Base-by-base conservation (phyloP, 2,888 invertebrate species). In the Corbicula japonica region DNA sequence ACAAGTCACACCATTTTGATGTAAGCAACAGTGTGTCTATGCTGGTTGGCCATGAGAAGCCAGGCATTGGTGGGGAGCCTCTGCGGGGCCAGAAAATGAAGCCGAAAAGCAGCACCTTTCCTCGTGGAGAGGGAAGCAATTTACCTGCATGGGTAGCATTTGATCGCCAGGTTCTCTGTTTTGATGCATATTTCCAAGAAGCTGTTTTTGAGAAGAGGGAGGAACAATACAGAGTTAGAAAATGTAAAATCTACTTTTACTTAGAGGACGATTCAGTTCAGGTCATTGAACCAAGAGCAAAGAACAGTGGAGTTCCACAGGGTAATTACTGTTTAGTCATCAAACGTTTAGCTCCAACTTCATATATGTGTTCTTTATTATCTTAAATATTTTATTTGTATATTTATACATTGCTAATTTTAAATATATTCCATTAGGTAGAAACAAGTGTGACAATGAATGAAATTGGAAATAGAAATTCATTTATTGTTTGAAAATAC, bases 191-290 rank as follows among this genome's bases (percentile, higher is more conserved):
- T 91, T 97, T 96, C 91, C 96, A 96, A 80, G 96, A 97, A 94
- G 96, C 96, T 0, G 94, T 97, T 0, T 96, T 96, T 82, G 97
- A 97, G 93, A 95, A 96, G 91, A 94, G 95, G 60, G 94, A 94
- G 1, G 95, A 96, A 2, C 95, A 96, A 35, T 96, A 95, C 88
- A 95, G 96, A 88, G 94, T 98, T 70, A 95, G 97, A 28, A 95
- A 96, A 88, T 97, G 97, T 3, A 96, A 96, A 86, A 96, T 98
- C 70, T 96, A 96, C 85, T 98, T 97, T 91, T 98, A 96, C 89
- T 94, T 98, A 52, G 98, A 98, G 94, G 98, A 98, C 93, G 98
- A 97, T 21, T 97, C 98, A 0, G 96, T 98, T 86, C 97, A 97
- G 94, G 96, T 98, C 2, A 93, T 95, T 68, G 98, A 98, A 77